Evolutionary conservation across 2,113 vertebrate species (phyloP).

Genomic region (Mustela lutreola): DNA sequence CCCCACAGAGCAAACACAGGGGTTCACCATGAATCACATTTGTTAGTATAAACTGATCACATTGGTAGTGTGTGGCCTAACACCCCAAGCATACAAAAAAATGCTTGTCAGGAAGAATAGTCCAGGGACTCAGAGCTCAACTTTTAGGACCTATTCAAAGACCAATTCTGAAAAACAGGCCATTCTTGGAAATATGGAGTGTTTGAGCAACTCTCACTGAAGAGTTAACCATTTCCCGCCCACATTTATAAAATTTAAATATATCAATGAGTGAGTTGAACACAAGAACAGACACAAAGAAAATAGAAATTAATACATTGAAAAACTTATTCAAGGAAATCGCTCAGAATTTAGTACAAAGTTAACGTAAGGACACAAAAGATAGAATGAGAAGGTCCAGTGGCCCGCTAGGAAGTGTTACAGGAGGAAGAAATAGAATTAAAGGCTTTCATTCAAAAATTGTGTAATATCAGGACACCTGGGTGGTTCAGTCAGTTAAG

Average conservation of each 20-base stretch:
- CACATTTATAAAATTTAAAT: neutral
- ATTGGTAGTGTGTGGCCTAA: neutral
- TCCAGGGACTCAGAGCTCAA: neutral
- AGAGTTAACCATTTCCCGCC: neutral
- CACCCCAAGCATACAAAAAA: neutral
- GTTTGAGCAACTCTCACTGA: neutral
- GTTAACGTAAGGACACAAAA: neutral
- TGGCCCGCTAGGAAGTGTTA: neutral
- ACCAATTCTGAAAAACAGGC: constrained; percentile 30
- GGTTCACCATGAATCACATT: neutral
- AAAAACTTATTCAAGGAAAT: neutral
- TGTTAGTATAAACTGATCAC: neutral
- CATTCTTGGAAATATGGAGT: neutral
- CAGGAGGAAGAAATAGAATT: neutral
- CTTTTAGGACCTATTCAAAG: neutral
- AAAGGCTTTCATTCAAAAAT: neutral
- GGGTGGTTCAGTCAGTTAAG: neutral
- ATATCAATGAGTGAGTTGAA: neutral
- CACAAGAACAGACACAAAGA: neutral
- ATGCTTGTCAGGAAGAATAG: neutral
- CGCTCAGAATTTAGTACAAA: neutral
- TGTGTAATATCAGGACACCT: neutral
- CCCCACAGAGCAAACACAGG: neutral
- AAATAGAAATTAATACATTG: neutral
- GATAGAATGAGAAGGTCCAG: neutral